phyloP scores from a whole-genome alignment of 2,888 invertebrate species.

The Amorpha juglandis region DNA sequence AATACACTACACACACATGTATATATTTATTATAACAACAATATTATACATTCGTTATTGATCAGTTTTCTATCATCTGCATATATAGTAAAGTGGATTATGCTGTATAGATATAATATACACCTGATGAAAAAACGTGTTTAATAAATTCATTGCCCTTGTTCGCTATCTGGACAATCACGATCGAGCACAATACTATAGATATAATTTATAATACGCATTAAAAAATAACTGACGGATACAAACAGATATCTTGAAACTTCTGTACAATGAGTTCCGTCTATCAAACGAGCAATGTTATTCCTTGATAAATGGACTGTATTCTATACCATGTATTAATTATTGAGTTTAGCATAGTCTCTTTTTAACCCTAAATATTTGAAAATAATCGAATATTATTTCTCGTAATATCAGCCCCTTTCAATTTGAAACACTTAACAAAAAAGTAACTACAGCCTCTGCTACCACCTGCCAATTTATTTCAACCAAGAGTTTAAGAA shows the following conservation, averaged over 20 bases:
- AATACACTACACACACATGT: constrained; percentile 46
- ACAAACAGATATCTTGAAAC: constrained; percentile 11
- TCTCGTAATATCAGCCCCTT: constrained; percentile 8
- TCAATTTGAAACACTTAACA: background rate
- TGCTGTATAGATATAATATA: constrained; percentile 32
- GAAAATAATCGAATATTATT: constrained; percentile 12
- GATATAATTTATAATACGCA: constrained; percentile 24
- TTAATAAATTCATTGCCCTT: constrained; percentile 73
- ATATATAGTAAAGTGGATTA: constrained; percentile 61
- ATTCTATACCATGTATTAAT: background rate
- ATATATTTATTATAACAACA: constrained; percentile 39
- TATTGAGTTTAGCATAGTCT: background rate
- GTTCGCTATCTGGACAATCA: constrained; percentile 55
- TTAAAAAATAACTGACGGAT: background rate
- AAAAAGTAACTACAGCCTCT: constrained; percentile 1
- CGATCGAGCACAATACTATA: constrained; percentile 41
- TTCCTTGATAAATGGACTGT: constrained; percentile 9
- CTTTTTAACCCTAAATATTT: background rate
- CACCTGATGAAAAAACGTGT: constrained; percentile 64
- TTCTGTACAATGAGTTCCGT: constrained; percentile 28
- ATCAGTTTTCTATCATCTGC: constrained; percentile 55
- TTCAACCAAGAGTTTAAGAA: constrained; percentile 20
- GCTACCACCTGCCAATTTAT: background rate
- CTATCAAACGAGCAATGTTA: constrained; percentile 25
- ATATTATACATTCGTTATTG: constrained; percentile 48